Base-by-base conservation (phyloP, 2,113 vertebrate species). In the Jacana jacana region DNA sequence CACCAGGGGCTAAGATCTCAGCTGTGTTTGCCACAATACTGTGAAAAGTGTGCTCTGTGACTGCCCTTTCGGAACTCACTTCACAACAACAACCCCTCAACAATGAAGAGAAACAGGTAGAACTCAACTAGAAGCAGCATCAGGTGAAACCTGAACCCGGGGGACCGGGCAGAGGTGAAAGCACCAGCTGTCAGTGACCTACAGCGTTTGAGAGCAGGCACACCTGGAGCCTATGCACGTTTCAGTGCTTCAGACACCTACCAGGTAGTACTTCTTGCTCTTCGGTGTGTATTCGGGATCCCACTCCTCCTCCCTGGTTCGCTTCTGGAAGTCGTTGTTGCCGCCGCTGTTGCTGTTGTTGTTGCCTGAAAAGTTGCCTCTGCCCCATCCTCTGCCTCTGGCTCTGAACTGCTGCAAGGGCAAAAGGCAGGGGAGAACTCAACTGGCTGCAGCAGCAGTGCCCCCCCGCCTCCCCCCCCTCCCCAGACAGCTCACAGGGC, bases 251-350 rank as follows among this genome's bases (percentile, higher is more conserved):
- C 72, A 80, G 61, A 84, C 55, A 97, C 98, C 6, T 99, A 99
- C 99, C 98, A 99, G 95, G 97, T 99, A 99, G 98, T 99, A 99
- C 86, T 99, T 99, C 97, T 99, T 99, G 99, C 98, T 99, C 97
- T 99, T 99, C 14, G 98, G 98, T 1, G 99, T 99, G 92, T 98
- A 99, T 78, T 99, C 99, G 3, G 99, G 98, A 86, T 99, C 99
- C 99, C 99, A 99, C 65, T 99, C 99, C 91, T 99, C 98, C 64
- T 98, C 99, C 40, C 98, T 98, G 96, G 52, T 98, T 49, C 98
- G 95, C 52, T 98, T 98, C 82, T 97, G 96, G 96, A 98, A 98
- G 92, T 98, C 97, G 7, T 98, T 97, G 92, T 97, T 99, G 75
- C 98, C 96, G 63, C 98, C 98, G 33, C 97, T 98, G 96, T 97